A percentile compares a stretch with the other conserved stretches of the same genome.
Conservation (phyloP, 2,797 vertebrate genomes). For the Gouania willdenowi region DNA sequence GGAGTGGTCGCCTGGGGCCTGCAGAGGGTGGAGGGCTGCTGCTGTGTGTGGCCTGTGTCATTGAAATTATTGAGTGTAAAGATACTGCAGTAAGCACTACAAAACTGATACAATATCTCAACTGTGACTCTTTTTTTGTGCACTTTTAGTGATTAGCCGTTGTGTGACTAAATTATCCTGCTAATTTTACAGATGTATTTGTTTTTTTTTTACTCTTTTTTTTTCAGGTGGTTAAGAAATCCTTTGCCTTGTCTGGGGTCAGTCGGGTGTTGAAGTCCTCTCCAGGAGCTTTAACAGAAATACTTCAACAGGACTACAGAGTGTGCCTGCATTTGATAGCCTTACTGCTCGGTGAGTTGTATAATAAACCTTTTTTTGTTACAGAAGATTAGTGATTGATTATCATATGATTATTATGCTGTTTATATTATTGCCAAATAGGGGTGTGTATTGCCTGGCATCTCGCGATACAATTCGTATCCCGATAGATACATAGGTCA, state of each 20-base stretch:
- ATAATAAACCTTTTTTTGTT: no score
- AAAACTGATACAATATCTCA: no score
- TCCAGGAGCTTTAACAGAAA: conserved; percentile 65
- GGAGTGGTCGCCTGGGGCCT: conserved; percentile 54
- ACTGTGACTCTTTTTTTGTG: neutral
- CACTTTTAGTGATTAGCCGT: neutral
- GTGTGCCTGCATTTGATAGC: conserved; percentile 74
- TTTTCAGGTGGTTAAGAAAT: conserved; percentile 70
- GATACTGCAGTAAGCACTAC: conserved; percentile 68
- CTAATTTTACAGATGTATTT: conserved; percentile 1
- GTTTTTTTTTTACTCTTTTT: neutral
- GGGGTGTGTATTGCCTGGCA: no score
- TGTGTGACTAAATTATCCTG: neutral
- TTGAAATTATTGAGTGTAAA: conserved; percentile 78
- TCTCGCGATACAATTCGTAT: no score
- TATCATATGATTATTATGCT: no score
- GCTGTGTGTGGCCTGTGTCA: conserved; percentile 82
- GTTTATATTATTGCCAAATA: no score
- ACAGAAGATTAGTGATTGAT: no score
- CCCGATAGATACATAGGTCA: no score
- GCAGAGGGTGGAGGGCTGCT: conserved; percentile 31
- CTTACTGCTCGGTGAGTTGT: conserved; percentile 83
- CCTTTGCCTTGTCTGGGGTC: conserved; percentile 58
- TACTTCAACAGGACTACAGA: conserved; percentile 78
- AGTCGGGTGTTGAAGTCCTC: conserved; percentile 66